phyloP scores from a whole-genome alignment of 2,797 vertebrate genomes.

The Sibirionetta formosa region DNA sequence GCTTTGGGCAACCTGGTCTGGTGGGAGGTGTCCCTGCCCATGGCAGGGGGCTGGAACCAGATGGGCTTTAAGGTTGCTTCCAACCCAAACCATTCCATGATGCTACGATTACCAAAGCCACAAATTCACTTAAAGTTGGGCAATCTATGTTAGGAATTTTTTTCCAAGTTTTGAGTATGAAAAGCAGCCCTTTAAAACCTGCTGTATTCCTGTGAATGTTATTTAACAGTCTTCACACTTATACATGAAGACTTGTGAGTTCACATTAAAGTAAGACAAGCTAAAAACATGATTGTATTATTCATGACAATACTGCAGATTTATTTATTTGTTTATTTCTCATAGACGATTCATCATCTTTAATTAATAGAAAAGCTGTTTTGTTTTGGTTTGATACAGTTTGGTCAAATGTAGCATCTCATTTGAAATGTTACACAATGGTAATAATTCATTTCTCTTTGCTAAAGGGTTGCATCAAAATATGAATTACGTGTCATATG shows the following conservation, averaged over 20 bases:
- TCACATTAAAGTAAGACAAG: neutral
- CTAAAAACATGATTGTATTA: neutral
- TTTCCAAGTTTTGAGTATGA: neutral
- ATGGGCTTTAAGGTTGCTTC: too few relatives aligned
- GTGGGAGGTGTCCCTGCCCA: too few relatives aligned
- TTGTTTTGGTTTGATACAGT: neutral
- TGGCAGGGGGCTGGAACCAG: too few relatives aligned
- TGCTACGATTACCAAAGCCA: neutral
- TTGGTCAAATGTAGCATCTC: neutral
- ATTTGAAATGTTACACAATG: neutral
- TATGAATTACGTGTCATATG: neutral
- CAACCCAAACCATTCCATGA: too few relatives aligned
- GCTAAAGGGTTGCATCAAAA: neutral
- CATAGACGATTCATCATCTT: neutral
- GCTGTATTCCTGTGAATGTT: neutral
- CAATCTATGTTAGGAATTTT: neutral
- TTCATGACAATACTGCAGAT: neutral
- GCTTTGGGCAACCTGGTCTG: too few relatives aligned
- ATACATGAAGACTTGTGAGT: neutral
- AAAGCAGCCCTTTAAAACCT: neutral
- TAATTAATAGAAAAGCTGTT: neutral
- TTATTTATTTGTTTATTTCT: neutral
- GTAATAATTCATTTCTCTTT: neutral
- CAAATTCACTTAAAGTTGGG: slow-evolving; percentile 20
- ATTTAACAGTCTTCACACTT: neutral